Evolutionary conservation across 1,140 invertebrate genomes (phyloP), one percentile per base, ranked within the genome.

Genomic region (Riptortus pedestris): DNA sequence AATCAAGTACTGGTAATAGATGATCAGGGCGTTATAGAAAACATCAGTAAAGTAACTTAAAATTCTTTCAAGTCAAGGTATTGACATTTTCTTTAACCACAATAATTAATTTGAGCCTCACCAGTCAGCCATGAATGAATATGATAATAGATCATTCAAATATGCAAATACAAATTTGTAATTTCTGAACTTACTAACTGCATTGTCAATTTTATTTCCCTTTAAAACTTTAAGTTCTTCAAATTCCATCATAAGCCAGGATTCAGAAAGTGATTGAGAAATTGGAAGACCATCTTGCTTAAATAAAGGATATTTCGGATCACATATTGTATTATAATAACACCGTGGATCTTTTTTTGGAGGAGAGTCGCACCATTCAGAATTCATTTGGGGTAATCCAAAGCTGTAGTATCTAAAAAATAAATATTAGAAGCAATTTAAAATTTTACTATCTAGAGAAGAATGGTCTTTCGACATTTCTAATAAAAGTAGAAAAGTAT

Each of bases 231-330:
- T 63, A 2, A 69, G 12, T 27, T 66, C 71, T 52, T 75, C 72
- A 65, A 64, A 80, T 69, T 83, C 80, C 66, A 79, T 77, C 33
- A 79, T 78, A 33, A 88, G 74, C 66, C 84, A 84, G 62, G 86
- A 79, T 62, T 88, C 80, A 70, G 86, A 87, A 0, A 89, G 27
- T 14, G 31, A 55, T 16, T 16, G 7, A 0, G 87, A 90, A 45
- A 87, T 83, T 7, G 84, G 80, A 28, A 84, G 76, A 2, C 87
- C 86, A 63, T 90, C 82, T 43, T 77, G 77, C 68, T 83, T 81
- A 69, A 90, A 88, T 12, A 88, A 79, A 24, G 87, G 88, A 77
- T 84, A 86, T 57, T 76, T 79, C 20, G 88, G 87, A 77, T 91
- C 88, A 28, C 83, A 81, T 60, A 91, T 88, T 0, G 87, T 87